A percentile compares a stretch with the other conserved stretches of the same genome.
These are phyloP conservation scores for Theretra japonica DNA, from an alignment of 2,888 invertebrate species.

Conservation along the genomic window DNA sequence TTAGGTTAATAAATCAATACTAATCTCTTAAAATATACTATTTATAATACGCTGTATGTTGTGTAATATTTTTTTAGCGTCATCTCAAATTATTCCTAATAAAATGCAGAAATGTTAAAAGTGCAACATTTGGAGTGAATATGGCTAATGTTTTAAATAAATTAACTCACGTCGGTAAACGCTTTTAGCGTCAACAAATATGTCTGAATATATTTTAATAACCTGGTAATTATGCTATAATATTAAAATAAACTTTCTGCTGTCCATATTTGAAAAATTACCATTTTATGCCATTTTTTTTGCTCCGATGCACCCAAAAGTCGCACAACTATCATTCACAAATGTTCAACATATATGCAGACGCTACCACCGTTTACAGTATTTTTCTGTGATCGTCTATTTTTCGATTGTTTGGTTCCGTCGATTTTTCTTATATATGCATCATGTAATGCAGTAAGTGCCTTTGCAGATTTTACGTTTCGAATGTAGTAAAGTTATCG, in stretches of 20 bases:
- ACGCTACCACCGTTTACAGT: constrained; percentile 8
- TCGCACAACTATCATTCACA: neutral
- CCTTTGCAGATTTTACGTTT: constrained; percentile 24
- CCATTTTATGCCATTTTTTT: neutral
- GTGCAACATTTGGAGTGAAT: constrained; percentile 3
- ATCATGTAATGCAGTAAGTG: constrained; percentile 27
- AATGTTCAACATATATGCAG: neutral
- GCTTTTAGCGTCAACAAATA: constrained; percentile 2
- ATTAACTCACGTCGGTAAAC: neutral
- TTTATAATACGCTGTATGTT: neutral
- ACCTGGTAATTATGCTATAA: too few species aligned
- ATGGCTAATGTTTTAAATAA: constrained; percentile 5
- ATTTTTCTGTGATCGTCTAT: constrained; percentile 25
- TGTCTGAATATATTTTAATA: too few species aligned
- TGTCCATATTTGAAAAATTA: neutral
- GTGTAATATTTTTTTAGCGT: neutral
- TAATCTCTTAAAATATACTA: neutral
- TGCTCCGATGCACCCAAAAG: neutral
- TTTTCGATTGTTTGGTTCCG: constrained; percentile 19
- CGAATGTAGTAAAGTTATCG: constrained; percentile 1
- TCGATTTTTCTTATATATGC: neutral
- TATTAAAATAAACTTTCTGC: neutral
- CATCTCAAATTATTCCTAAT: constrained; percentile 11
- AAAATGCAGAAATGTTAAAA: neutral
- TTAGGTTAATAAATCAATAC: constrained; percentile 1